Base-by-base conservation (phyloP, 2,113 vertebrate genomes). In the Chrysochloris asiatica region DNA sequence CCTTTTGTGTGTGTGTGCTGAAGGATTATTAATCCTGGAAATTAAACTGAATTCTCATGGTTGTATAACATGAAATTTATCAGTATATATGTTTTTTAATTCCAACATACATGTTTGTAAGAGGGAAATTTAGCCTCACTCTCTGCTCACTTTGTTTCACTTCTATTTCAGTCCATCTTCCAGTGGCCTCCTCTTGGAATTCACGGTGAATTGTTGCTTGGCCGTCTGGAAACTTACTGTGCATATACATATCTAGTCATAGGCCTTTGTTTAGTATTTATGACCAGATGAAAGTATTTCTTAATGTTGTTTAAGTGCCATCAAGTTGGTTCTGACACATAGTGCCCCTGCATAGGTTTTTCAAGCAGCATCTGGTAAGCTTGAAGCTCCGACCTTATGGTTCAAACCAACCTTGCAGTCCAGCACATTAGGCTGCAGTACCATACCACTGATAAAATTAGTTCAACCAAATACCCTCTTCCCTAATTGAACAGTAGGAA, bases 21-120 rank as follows among this genome's bases (percentile, higher is more conserved):
- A 75, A 69, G 19, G 45, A 38, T 83, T 86, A n/a, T 85, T 88
- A 88, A 80, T 77, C 10, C 47, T 86, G 16, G 8, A 41, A 75
- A 43, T 82, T 89, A 82, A 43, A 63, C 28, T 82, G 71, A 41
- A 54, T 78, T 92, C 36, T 93, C 24, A 77, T 43, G 89, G 71
- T 77, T 61, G 43, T 43, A 26, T 36, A 50, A 38, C 36, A 67
- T 10, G 33, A 61, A 33, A 47, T 75, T 59, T 16, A 21, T 67
- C 22, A 84, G 17, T 80, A 41, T 73, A n/a, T 83, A 75, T 26
- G 38, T 52, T 81, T 81, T 69, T 75, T 86, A 21, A 67, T 83
- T 80, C 33, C 16, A 63, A 52, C 81, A 26, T 71, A 61, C 24
- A n/a, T 88, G 6, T 21, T 72, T n/a, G n/a, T 71, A 54, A 76